These are phyloP conservation scores for Protomyctophum bolini DNA, from an alignment of 2,113 vertebrate genomes.

Conservation along the genomic window DNA sequence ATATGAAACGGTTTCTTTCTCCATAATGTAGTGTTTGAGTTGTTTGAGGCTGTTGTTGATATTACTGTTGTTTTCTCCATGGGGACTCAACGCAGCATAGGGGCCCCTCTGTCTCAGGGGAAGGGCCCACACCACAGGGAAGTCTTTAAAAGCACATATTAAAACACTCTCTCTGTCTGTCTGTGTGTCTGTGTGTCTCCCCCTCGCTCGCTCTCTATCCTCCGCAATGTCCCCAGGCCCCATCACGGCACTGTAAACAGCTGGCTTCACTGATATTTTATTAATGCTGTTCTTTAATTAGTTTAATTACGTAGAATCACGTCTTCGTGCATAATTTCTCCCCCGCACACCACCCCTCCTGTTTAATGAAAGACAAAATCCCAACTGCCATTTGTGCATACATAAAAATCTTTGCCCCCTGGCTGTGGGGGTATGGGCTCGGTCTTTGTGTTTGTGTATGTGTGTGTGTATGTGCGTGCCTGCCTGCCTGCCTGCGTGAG, in stretches of 20 bases:
- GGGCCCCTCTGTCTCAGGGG: slow-evolving; percentile 58
- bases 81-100: slow-evolving; percentile 50
- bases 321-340: slow-evolving; percentile 79
- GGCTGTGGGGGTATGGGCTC: slow-evolving; percentile 58
- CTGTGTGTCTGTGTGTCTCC: slow-evolving; percentile 53
- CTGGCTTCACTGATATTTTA: slow-evolving; percentile 83
- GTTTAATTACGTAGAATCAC: slow-evolving; percentile 80
- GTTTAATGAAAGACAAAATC: slow-evolving; percentile 75
- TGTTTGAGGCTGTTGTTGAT: slow-evolving; percentile 61
- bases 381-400: slow-evolving; percentile 71
- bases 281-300: slow-evolving; percentile 86
- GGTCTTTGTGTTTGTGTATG: no score
- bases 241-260: slow-evolving; percentile 77
- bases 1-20: slow-evolving; percentile 10
- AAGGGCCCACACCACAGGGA: slow-evolving; percentile 62
- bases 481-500: no score
- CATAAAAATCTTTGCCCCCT: slow-evolving; percentile 67
- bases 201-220: slow-evolving; percentile 29
- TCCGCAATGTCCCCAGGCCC: slow-evolving; percentile 65
- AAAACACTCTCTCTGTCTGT: slow-evolving; percentile 67
- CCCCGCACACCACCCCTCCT: slow-evolving; percentile 10
- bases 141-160: slow-evolving; percentile 80
- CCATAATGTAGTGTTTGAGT: slow-evolving; percentile 25
- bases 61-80: slow-evolving; percentile 64
- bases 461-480: no score